Evolutionary conservation across 2,888 invertebrate species (phyloP).

Genomic region (Drosophila phalerata): DNA sequence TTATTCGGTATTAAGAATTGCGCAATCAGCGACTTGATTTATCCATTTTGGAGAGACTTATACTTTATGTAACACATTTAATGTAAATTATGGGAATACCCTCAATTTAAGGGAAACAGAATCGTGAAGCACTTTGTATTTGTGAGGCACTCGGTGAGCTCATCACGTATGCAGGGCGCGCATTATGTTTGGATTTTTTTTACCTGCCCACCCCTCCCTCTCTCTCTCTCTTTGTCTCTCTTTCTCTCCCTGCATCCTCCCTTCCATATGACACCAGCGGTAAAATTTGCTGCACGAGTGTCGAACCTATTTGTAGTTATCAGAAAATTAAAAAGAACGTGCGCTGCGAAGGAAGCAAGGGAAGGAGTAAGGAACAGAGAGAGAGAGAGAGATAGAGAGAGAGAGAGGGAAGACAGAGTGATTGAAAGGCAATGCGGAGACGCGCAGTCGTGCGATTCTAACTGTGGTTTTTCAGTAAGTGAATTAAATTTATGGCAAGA

Average conservation of each 20-base stretch:
- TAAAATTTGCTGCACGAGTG: constrained; percentile 79
- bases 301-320: constrained; percentile 81
- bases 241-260: not conserved
- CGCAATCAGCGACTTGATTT: too few species aligned
- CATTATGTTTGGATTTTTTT: constrained; percentile 62
- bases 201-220: not conserved
- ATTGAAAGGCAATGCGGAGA: constrained; percentile 38
- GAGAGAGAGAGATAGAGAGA: not conserved
- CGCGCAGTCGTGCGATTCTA: constrained; percentile 73
- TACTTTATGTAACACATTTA: too few species aligned
- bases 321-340: constrained; percentile 80
- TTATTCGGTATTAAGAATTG: too few species aligned
- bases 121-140: constrained; percentile 36
- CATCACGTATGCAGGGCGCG: constrained; percentile 74
- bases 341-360: constrained; percentile 12
- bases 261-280: constrained; percentile 49
- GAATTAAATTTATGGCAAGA: constrained; percentile 71
- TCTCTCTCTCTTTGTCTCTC: not conserved
- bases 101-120: constrained; percentile 14
- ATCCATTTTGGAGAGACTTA: too few species aligned
- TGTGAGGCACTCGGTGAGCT: constrained; percentile 45
- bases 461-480: constrained; percentile 69
- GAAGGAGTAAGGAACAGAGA: not conserved
- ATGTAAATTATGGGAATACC: constrained; percentile 4
- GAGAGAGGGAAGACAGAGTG: constrained; percentile 18